A percentile compares a stretch with the other conserved stretches of the same genome.
Conservation (phyloP, 2,797 vertebrate genomes). For the Darevskia nairensis region DNA sequence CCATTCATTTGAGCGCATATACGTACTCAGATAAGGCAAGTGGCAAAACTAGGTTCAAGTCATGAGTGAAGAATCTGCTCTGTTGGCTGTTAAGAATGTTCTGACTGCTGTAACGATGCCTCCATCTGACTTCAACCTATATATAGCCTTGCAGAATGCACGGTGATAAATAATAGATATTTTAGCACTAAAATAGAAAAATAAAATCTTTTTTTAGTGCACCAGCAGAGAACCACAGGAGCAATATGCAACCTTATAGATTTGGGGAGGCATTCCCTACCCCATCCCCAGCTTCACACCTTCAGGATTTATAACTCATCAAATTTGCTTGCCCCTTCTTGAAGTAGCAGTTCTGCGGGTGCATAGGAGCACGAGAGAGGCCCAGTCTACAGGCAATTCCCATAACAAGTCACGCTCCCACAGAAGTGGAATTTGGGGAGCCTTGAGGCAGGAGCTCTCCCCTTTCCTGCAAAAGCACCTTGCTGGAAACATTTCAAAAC, state of each 20-base stretch:
- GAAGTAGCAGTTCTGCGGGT: background rate
- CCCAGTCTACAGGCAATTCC: background rate
- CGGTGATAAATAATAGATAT: slow-evolving; percentile 26
- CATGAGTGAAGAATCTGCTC: background rate
- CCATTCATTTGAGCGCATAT: background rate
- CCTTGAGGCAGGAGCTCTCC: background rate
- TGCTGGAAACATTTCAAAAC: slow-evolving; percentile 61
- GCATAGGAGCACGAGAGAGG: background rate
- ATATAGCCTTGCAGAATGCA: slow-evolving; percentile 5
- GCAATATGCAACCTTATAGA: background rate
- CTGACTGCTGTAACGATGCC: background rate
- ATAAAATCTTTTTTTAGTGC: background rate
- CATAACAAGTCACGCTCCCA: background rate
- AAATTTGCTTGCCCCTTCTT: background rate
- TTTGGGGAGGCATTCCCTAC: background rate
- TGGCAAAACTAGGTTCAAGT: background rate
- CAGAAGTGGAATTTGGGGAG: background rate
- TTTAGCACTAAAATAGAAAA: background rate
- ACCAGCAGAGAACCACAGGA: fast-evolving
- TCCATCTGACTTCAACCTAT: background rate
- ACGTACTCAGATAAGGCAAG: background rate
- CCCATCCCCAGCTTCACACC: background rate
- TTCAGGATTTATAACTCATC: background rate
- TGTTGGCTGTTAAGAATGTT: background rate
- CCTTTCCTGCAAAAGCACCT: slow-evolving; percentile 25